Base-by-base conservation (phyloP, 2,888 invertebrate genomes). In the Amblyteles armatorius region DNA sequence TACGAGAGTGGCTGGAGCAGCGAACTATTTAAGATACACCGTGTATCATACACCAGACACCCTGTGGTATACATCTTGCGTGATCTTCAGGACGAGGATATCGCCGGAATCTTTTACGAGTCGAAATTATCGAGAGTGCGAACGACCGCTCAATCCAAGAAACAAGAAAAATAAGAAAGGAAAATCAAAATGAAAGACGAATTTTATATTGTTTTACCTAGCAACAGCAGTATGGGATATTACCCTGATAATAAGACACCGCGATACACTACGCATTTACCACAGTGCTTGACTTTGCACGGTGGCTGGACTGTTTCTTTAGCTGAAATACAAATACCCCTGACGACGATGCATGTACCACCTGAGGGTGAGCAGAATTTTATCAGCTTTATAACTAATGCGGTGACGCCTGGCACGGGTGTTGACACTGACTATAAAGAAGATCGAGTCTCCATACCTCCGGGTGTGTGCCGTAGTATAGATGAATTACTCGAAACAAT, bases 231-330 rank as follows among this genome's bases (percentile, higher is more conserved):
- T 9, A 69, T 79, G 71, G 13, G 50, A 19, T 73, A 80, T 73
- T 67, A 80, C 3, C 73, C 73, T 44, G 40, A 80, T n/a, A 77
- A 77, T 71, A 69, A 36, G 26, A 82, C 80, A 22, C 74, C 80
- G 3, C 72, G 73, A 9, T 81, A 48, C 13, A 55, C 68, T 7
- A 81, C 74, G 2, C 40, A 67, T 74, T 73, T 81, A n/a, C 80
- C 73, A 1, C 73, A 81, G 1, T 26, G 48, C 36, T 36, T 84
- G 3, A 63, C 67, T 55, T 22, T 84, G 33, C 80, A 69, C 0
- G 76, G 84, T 48, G 78, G 29, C 6, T 68, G 65, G 65, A 26
- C 65, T n/a, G 55, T 80, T 29, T 57, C 69, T 26, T 36, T 80
- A 26, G 68, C 80, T 1, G 26, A 26, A 26, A 26, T 26, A 1